Conservation (phyloP, 2,888 invertebrate genomes). For the Lagria hirta region DNA sequence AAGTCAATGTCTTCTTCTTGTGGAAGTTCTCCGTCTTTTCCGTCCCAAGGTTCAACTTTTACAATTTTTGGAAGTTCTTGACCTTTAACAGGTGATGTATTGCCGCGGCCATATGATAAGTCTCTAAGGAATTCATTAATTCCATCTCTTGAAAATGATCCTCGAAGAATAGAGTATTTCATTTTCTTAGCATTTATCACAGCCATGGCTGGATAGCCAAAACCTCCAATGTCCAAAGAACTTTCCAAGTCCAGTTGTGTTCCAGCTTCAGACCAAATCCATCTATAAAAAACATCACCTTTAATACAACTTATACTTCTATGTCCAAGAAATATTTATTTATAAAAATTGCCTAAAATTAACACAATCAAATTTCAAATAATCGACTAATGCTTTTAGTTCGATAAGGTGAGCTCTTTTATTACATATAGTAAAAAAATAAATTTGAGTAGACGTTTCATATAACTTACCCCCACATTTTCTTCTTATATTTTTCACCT, state of each 20-base stretch:
- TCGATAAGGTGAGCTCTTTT: too few species aligned
- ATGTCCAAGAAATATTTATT: too few species aligned
- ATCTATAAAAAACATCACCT: constrained; percentile 55
- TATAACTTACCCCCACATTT: constrained; percentile 75
- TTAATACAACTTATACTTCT: constrained; percentile 40
- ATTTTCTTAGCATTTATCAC: constrained; percentile 95
- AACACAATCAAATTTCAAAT: too few species aligned
- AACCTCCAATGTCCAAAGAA: constrained; percentile 91
- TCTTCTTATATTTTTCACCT: constrained; percentile 90
- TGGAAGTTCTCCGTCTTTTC: constrained; percentile 87
- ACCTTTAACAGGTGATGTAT: constrained; percentile 84
- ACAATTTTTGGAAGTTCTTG: constrained; percentile 74
- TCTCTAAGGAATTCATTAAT: constrained; percentile 91
- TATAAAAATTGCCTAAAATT: too few species aligned
- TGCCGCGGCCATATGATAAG: constrained; percentile 89
- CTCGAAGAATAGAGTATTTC: constrained; percentile 91
- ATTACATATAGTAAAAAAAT: constrained; percentile 5
- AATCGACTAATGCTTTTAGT: too few species aligned
- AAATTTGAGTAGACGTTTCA: constrained; percentile 2
- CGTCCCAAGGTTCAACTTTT: constrained; percentile 83
- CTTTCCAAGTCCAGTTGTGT: constrained; percentile 82
- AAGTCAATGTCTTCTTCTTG: constrained; percentile 89
- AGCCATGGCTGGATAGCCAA: constrained; percentile 98
- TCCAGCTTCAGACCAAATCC: constrained; percentile 95
- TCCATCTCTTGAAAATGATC: constrained; percentile 92